phyloP scores from a whole-genome alignment of 2,113 vertebrate species.

The Corvus cornix region DNA sequence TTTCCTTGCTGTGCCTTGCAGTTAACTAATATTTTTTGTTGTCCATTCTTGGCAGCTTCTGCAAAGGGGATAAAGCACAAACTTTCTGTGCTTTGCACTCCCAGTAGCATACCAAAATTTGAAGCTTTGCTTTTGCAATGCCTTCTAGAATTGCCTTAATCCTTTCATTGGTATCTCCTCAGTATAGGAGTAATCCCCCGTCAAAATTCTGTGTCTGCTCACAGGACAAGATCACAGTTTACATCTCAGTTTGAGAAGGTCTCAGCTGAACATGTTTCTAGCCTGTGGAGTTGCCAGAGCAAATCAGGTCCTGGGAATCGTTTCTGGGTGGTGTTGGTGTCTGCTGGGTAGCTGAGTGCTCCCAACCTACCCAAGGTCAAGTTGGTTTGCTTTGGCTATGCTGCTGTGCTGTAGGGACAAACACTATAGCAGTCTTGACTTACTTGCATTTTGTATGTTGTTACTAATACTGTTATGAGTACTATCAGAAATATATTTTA shows the following conservation, averaged over 20 bases:
- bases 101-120: neutral
- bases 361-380: too few species aligned
- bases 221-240: neutral
- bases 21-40: neutral
- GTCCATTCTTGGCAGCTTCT: neutral
- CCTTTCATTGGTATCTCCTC: neutral
- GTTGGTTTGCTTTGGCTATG: neutral
- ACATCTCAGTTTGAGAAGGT: neutral
- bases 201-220: neutral
- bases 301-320: neutral
- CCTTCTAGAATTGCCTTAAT: neutral
- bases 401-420: neutral
- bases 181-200: neutral
- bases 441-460: neutral
- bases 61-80: neutral
- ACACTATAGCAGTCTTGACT: rapidly evolving
- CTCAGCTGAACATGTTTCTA: neutral
- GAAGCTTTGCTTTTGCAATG: neutral
- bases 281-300: neutral
- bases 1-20: neutral
- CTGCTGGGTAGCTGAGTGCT: neutral
- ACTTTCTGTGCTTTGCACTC: neutral
- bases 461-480: neutral
- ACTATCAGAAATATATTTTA: neutral
- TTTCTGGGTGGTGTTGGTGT: neutral